phyloP scores from a whole-genome alignment of 2,113 vertebrate genomes.

The Phaetusa simplex region DNA sequence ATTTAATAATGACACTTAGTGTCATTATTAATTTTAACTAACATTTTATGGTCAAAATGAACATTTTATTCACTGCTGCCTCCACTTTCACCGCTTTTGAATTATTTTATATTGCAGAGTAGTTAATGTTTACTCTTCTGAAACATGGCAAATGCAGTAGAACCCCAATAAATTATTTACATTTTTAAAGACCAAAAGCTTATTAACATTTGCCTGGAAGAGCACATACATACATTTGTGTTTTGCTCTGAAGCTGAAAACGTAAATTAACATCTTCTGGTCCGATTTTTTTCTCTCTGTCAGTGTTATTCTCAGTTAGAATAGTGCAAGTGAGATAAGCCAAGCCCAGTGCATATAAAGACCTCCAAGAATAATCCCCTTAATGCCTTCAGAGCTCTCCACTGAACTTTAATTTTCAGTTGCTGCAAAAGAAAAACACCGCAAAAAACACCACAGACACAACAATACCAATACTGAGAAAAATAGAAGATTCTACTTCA shows the following conservation, averaged over 20 bases:
- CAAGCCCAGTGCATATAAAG: background rate
- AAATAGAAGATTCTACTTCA: background rate
- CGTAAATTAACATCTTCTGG: background rate
- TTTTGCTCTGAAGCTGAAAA: background rate
- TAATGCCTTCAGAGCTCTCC: background rate
- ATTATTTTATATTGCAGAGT: background rate
- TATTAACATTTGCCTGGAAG: slow-evolving; percentile 46
- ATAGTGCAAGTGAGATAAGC: background rate
- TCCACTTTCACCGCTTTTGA: background rate
- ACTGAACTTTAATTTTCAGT: background rate
- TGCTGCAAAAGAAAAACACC: background rate
- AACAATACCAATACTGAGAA: background rate
- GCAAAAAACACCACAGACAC: background rate
- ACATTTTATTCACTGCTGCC: background rate
- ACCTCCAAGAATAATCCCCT: background rate
- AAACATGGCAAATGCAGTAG: background rate
- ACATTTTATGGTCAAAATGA: background rate
- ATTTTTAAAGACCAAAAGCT: slow-evolving; percentile 49
- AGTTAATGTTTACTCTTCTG: background rate
- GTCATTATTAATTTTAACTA: background rate
- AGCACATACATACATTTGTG: background rate
- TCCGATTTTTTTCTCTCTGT: background rate
- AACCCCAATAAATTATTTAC: slow-evolving; percentile 35
- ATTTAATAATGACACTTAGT: background rate
- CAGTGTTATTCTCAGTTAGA: background rate